Evolutionary conservation across 2,113 vertebrate genomes (phyloP).

Genomic region (Dasyprocta punctata): DNA sequence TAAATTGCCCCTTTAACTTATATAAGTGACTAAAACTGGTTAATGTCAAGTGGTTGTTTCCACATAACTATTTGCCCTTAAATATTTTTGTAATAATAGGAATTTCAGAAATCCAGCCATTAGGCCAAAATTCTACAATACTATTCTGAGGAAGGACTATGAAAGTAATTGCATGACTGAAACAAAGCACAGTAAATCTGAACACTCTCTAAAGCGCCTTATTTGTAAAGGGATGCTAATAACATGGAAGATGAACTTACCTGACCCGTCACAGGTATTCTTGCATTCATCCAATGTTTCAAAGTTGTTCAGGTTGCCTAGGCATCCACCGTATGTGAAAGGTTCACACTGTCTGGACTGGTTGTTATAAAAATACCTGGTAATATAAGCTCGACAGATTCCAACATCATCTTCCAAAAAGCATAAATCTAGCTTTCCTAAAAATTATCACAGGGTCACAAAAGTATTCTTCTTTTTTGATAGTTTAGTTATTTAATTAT

Average conservation of each 20-base stretch:
- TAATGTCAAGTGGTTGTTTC: not conserved
- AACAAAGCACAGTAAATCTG: not conserved
- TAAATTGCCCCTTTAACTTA: not conserved
- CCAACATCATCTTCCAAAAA: constrained; percentile 90
- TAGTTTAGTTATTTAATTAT: not conserved
- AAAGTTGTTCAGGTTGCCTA: constrained; percentile 96
- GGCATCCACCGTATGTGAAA: constrained; percentile 95
- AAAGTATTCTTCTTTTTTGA: not conserved
- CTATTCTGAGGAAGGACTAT: not conserved
- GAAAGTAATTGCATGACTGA: not conserved
- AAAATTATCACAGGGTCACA: constrained; percentile 37
- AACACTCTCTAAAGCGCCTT: not conserved
- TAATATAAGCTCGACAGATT: constrained; percentile 91
- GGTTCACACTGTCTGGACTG: constrained; percentile 86
- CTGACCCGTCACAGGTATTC: constrained; percentile 84
- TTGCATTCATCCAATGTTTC: constrained; percentile 87
- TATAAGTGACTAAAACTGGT: not conserved
- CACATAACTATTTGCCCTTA: not conserved
- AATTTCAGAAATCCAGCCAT: not conserved
- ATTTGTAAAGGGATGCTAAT: not conserved
- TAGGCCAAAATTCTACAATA: not conserved
- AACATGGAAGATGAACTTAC: constrained; percentile 81
- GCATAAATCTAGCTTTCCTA: constrained; percentile 91
- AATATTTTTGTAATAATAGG: not conserved
- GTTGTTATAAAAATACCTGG: constrained; percentile 92